Percentiles rank a stretch among this genome's conserved stretches.
Conservation (phyloP, 2,113 vertebrate species). For the zebrafish (Danio rerio) region GRCz12tu NC_133198.1:27320501-27321000, state of each 20-base stretch:
- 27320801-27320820: slow-evolving; percentile 36
- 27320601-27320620: slow-evolving; percentile 73
- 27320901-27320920: too few species aligned
- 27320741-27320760: slow-evolving; percentile 49
- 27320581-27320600: slow-evolving; percentile 83
- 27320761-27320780: slow-evolving; percentile 16
- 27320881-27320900: too few species aligned
- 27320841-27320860: too few species aligned
- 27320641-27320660: slow-evolving; percentile 72
- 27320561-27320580: slow-evolving; percentile 61
- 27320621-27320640: slow-evolving; percentile 77
- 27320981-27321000: too few species aligned
- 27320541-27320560: slow-evolving; percentile 54
- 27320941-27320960: too few species aligned
- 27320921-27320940: too few species aligned
- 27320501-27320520: neutral
- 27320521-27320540: slow-evolving; percentile 42
- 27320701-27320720: slow-evolving; percentile 38
- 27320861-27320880: too few species aligned
- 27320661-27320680: slow-evolving; percentile 51
- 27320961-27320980: too few species aligned
- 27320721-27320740: slow-evolving; percentile 43
- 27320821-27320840: too few species aligned
- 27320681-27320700: slow-evolving; percentile 36
- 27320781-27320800: slow-evolving; percentile 25